Evolutionary conservation across 1,140 invertebrate genomes (phyloP).

Genomic region (Drosophila suzukii): DNA sequence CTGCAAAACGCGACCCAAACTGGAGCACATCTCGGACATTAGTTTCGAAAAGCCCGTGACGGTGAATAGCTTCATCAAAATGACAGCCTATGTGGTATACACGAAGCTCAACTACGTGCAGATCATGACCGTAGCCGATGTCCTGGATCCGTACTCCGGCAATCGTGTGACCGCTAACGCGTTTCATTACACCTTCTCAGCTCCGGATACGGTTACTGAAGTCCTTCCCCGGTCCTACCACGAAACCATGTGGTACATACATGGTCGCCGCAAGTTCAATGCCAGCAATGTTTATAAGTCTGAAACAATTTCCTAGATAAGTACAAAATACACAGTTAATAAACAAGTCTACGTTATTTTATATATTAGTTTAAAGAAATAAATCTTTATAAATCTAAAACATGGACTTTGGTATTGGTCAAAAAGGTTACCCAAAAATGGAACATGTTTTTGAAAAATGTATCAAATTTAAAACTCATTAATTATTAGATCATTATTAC

Average conservation of each 20-base stretch:
- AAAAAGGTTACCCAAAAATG: too few species aligned
- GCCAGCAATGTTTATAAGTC: conserved; percentile 34
- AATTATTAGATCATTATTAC: too few species aligned
- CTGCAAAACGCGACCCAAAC: conserved; percentile 87
- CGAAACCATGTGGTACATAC: conserved; percentile 90
- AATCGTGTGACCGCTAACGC: conserved; percentile 88
- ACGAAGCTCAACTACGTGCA: conserved; percentile 88
- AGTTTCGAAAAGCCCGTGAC: conserved; percentile 89
- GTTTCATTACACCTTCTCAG: conserved; percentile 90
- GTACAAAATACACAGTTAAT: not conserved
- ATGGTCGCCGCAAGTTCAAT: conserved; percentile 88
- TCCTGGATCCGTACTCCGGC: conserved; percentile 87
- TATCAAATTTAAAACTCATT: too few species aligned
- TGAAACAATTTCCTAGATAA: not conserved
- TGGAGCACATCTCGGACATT: conserved; percentile 90
- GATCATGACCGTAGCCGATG: conserved; percentile 88
- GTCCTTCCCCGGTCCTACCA: conserved; percentile 90
- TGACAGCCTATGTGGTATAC: conserved; percentile 90
- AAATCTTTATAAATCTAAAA: too few species aligned
- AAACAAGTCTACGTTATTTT: not conserved
- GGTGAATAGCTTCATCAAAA: conserved; percentile 89
- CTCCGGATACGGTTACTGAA: conserved; percentile 85
- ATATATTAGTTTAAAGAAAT: not conserved
- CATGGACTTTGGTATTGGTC: too few species aligned
- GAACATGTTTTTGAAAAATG: too few species aligned